Percentiles rank a stretch among this genome's conserved stretches.
Conservation (phyloP, 2,888 invertebrate genomes). For the Acrobasis repandana region DNA sequence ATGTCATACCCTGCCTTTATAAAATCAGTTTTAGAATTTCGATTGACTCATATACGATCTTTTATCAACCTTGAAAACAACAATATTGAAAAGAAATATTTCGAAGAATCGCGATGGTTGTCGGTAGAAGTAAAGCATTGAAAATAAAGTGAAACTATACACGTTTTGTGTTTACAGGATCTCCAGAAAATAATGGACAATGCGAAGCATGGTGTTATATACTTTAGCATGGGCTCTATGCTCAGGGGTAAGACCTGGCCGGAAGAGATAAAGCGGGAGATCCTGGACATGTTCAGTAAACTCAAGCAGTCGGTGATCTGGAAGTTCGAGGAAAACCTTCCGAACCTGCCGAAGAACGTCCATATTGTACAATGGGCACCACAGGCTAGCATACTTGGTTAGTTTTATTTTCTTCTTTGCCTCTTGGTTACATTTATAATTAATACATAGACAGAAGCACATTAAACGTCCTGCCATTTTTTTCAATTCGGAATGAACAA, state of each 20-base stretch:
- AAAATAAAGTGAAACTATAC: no score
- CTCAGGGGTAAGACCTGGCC: slow-evolving; percentile 60
- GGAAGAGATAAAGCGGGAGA: slow-evolving; percentile 43
- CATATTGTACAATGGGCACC: slow-evolving; percentile 69
- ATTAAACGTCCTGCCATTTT: no score
- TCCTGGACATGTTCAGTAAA: slow-evolving; percentile 63
- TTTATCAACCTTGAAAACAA: no score
- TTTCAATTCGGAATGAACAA: no score
- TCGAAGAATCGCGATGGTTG: no score
- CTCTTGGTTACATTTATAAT: no score
- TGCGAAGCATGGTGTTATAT: slow-evolving; percentile 69
- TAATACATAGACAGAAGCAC: no score
- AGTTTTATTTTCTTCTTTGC: not conserved
- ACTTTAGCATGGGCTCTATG: slow-evolving; percentile 77
- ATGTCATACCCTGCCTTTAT: no score
- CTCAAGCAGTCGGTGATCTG: slow-evolving; percentile 75
- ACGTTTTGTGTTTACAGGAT: slow-evolving; percentile 41
- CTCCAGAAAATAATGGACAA: slow-evolving; percentile 62
- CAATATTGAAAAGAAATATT: no score
- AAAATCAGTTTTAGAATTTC: no score
- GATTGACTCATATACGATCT: no score
- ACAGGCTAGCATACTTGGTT: slow-evolving; percentile 58
- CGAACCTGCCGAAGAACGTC: slow-evolving; percentile 64
- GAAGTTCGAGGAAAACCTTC: slow-evolving; percentile 67
- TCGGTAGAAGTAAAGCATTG: no score